A percentile compares a stretch with the other conserved stretches of the same genome.
Evolutionary conservation across 2,113 vertebrate genomes (phyloP).

Genomic region (Turnix velox): DNA sequence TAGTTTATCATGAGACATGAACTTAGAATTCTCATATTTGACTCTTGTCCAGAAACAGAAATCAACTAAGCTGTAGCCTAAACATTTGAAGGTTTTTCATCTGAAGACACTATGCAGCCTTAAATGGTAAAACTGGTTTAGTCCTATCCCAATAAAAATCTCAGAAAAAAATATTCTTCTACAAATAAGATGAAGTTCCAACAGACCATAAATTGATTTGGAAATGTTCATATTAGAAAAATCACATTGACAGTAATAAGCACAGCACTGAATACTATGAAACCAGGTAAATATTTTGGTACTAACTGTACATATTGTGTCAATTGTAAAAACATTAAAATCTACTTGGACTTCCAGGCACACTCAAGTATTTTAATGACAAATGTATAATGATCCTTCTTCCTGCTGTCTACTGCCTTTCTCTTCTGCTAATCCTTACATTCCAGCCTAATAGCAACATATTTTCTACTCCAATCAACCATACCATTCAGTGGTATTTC

Average conservation of each 20-base stretch:
- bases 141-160: constrained; percentile 23
- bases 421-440: constrained; percentile 33
- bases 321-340: constrained; percentile 25
- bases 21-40: constrained; percentile 57
- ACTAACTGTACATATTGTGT: neutral
- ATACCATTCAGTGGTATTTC: constrained; percentile 42
- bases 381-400: constrained; percentile 7
- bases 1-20: constrained; percentile 27
- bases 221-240: neutral
- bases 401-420: constrained; percentile 15
- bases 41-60: constrained; percentile 54
- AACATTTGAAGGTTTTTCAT: constrained; percentile 64
- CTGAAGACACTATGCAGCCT: constrained; percentile 42
- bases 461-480: constrained; percentile 53
- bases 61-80: constrained; percentile 52
- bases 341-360: neutral
- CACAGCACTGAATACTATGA: neutral
- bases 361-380: constrained; percentile 16
- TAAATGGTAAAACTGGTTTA: constrained; percentile 54
- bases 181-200: neutral
- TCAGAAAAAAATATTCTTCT: constrained; percentile 14
- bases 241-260: neutral
- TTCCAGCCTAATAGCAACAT: constrained; percentile 43
- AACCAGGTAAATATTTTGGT: constrained; percentile 16
- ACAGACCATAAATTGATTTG: neutral